These are phyloP conservation scores for Heterodera filipjevi DNA, from an alignment of 2,888 invertebrate species.

Conservation along the genomic window DNA sequence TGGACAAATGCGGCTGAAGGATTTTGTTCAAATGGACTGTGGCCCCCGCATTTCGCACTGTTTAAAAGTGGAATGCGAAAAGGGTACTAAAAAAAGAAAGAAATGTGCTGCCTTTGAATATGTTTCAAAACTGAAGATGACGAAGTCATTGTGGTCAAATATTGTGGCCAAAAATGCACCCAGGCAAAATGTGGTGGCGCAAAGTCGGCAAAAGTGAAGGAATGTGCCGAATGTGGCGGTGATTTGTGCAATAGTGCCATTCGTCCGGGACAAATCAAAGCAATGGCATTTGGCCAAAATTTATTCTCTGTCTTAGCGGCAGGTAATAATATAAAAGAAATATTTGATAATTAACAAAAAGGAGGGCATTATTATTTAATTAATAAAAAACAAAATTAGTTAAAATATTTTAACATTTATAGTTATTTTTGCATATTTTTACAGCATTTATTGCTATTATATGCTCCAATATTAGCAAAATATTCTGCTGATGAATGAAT, in stretches of 20 bases:
- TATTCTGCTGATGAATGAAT: too few species aligned
- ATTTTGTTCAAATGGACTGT: not conserved
- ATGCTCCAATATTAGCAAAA: too few species aligned
- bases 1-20: not conserved
- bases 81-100: not conserved
- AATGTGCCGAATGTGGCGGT: not conserved
- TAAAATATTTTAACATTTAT: too few species aligned
- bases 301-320: not conserved
- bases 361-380: too few species aligned
- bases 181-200: not conserved
- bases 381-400: too few species aligned
- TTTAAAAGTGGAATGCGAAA: conserved; percentile 1
- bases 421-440: too few species aligned
- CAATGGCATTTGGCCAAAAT: not conserved
- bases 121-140: not conserved
- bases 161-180: not conserved
- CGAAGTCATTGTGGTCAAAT: not conserved
- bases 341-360: too few species aligned
- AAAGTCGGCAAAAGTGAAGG: not conserved
- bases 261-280: not conserved
- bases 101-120: not conserved
- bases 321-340: too few species aligned
- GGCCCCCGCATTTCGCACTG: not conserved
- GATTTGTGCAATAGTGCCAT: not conserved
- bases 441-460: too few species aligned